These are phyloP conservation scores for Gryon sp. DNA, from an alignment of 1,140 invertebrate species.

Conservation along the genomic window DNA sequence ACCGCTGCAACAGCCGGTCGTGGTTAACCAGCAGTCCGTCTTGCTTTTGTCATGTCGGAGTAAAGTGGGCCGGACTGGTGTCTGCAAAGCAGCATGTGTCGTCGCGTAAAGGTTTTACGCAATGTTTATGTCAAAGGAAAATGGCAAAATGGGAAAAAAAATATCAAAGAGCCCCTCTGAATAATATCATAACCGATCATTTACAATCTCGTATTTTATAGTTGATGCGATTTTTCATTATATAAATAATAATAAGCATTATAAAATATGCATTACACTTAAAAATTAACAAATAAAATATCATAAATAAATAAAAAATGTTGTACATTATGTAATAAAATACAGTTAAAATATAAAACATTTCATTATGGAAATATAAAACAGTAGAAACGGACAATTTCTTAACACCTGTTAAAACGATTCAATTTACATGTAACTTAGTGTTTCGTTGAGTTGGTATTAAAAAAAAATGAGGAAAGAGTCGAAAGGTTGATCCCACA, in stretches of 20 bases:
- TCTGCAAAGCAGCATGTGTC: constrained; percentile 58
- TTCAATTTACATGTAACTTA: constrained; percentile 49
- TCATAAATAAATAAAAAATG: too few species aligned
- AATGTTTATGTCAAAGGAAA: constrained; percentile 58
- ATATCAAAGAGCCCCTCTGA: constrained; percentile 26
- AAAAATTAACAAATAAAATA: too few species aligned
- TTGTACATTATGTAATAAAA: too few species aligned
- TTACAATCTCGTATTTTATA: constrained; percentile 21
- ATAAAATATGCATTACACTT: too few species aligned
- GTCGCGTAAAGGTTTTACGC: constrained; percentile 48
- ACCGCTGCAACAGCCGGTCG: constrained; percentile 55
- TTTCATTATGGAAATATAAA: too few species aligned
- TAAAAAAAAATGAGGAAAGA: constrained; percentile 5
- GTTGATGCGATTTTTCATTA: too few species aligned
- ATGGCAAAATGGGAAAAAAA: constrained; percentile 29
- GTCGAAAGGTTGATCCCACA: constrained; percentile 37
- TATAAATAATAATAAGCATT: too few species aligned
- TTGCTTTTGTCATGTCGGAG: constrained; percentile 59
- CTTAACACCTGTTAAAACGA: constrained; percentile 33
- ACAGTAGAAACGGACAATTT: too few species aligned
- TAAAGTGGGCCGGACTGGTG: constrained; percentile 56
- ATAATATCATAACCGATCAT: constrained; percentile 37
- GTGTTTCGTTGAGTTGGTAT: constrained; percentile 21
- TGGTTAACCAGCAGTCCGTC: constrained; percentile 61
- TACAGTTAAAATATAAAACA: constrained; percentile 3